Conservation (phyloP, 2,888 invertebrate genomes). For the Stenchaetothrips biformis region DNA sequence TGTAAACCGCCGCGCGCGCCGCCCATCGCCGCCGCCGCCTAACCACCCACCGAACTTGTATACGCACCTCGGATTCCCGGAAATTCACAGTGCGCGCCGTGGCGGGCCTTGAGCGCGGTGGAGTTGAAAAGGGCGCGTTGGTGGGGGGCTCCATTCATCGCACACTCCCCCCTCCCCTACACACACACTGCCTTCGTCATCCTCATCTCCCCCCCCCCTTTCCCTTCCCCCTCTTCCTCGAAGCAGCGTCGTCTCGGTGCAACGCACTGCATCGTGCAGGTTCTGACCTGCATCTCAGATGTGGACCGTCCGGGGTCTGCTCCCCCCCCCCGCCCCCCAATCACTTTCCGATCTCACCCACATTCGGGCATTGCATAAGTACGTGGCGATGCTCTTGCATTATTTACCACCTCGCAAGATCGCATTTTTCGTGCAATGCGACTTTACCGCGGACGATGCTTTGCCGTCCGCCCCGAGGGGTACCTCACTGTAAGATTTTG, state of each 20-base stretch:
- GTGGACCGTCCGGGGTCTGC: not conserved
- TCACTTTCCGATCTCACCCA: not conserved
- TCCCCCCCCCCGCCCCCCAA: not conserved
- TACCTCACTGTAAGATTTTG: too few species aligned
- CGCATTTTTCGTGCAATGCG: too few species aligned
- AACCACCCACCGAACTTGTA: not conserved
- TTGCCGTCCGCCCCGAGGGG: too few species aligned
- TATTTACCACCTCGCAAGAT: too few species aligned
- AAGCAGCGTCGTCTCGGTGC: too few species aligned
- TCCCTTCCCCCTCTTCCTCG: not conserved
- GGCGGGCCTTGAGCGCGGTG: not conserved
- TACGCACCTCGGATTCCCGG: not conserved
- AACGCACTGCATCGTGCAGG: too few species aligned
- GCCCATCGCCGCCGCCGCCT: not conserved
- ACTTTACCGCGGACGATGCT: too few species aligned
- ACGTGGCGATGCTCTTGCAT: too few species aligned
- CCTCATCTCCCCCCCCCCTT: not conserved
- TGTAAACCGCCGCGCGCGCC: not conserved
- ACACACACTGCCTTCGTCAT: not conserved
- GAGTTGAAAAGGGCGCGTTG: not conserved
- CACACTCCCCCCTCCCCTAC: not conserved
- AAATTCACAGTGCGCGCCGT: not conserved
- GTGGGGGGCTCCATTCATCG: not conserved
- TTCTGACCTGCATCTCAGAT: too few species aligned
- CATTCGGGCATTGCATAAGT: not conserved